Percentiles rank a stretch among this genome's conserved stretches.
phyloP scores from a whole-genome alignment of 1,140 invertebrate genomes.

The Mercenaria mercenaria region DNA sequence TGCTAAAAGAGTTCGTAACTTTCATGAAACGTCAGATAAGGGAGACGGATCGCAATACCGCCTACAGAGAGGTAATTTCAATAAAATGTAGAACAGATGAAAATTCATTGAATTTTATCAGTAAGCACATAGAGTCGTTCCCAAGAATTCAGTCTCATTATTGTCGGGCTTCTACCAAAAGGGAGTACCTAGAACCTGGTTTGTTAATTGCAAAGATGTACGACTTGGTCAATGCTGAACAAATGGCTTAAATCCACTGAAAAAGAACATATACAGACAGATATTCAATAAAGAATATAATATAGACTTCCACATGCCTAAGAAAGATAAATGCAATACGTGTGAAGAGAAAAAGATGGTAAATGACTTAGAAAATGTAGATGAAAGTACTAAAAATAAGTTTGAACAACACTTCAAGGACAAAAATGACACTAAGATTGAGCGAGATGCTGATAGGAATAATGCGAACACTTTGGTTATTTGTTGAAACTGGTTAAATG shows the following conservation, averaged over 20 bases:
- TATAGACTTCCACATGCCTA: constrained; percentile 63
- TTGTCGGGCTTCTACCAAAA: background rate
- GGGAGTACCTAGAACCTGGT: background rate
- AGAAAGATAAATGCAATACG: constrained; percentile 64
- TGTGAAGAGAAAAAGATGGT: constrained; percentile 16
- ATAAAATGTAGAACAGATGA: background rate
- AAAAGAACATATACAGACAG: constrained; percentile 51
- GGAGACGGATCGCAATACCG: background rate
- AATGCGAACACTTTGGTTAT: background rate
- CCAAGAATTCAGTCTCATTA: background rate
- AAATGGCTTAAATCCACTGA: constrained; percentile 39
- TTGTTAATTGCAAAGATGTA: constrained; percentile 7
- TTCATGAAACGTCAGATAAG: background rate
- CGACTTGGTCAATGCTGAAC: constrained; percentile 6
- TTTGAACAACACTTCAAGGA: background rate
- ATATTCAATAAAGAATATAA: constrained; percentile 64
- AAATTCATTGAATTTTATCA: background rate
- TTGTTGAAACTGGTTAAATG: constrained; percentile 17
- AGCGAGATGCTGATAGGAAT: background rate
- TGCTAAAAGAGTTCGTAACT: background rate
- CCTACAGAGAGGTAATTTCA: background rate
- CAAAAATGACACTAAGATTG: constrained; percentile 5
- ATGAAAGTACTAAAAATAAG: constrained; percentile 16
- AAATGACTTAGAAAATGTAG: background rate
- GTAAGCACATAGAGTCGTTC: constrained; percentile 8